A percentile compares a stretch with the other conserved stretches of the same genome.
Conservation (phyloP, 2,113 vertebrate species). For the Rana temporaria region DNA sequence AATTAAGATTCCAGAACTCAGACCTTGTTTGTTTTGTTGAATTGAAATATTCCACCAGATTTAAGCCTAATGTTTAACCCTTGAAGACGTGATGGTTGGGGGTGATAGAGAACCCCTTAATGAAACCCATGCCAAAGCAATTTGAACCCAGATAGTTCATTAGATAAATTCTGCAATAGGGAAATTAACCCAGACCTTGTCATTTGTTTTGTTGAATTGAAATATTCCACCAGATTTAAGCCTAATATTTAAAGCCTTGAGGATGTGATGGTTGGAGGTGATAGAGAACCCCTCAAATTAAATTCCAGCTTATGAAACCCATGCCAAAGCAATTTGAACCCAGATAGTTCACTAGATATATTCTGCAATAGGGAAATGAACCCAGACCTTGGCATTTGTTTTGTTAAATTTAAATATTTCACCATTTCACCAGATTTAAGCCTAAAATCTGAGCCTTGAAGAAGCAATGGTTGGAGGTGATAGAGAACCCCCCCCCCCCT, state of each 20-base stretch:
- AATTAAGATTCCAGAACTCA: slow-evolving; percentile 5
- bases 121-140: no score
- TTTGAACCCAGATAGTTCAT: no score
- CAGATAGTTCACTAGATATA: no score
- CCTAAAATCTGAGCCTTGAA: slow-evolving; percentile 1
- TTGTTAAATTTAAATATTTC: slow-evolving; percentile 47
- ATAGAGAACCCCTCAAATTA: background rate
- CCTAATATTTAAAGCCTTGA: background rate
- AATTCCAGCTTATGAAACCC: no score
- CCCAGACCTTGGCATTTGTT: slow-evolving; percentile 31
- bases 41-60: slow-evolving; percentile 41
- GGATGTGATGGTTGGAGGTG: background rate
- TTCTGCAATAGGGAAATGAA: background rate
- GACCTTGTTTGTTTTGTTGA: slow-evolving; percentile 43
- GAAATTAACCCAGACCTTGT: slow-evolving; percentile 18
- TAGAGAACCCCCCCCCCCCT: no score
- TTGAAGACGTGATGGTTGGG: background rate
- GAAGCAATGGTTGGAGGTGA: background rate
- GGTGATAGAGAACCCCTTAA: no score
- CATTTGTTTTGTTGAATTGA: slow-evolving; percentile 41
- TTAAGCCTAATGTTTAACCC: slow-evolving; percentile 1
- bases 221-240: slow-evolving; percentile 20
- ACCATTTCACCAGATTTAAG: slow-evolving; percentile 3
- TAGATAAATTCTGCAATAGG: no score
- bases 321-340: no score